Evolutionary conservation across 2,113 vertebrate species (phyloP), one percentile per base, ranked within the genome.

Genomic region (Perccottus glenii): DNA sequence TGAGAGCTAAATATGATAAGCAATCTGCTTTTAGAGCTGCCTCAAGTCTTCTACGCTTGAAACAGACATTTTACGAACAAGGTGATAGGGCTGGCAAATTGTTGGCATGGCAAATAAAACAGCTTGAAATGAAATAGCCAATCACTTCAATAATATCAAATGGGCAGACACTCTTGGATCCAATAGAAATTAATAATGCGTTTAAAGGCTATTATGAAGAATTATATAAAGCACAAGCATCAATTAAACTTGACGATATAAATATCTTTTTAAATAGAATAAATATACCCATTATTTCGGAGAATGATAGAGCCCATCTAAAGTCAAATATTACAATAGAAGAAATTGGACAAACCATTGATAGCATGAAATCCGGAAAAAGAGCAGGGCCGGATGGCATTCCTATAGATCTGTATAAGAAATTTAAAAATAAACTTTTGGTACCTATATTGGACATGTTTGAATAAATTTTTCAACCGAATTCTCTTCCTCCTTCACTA

Each of bases 51-150:
- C 60, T 53, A 27, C 32, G 43, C 9, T 9, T 46, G 9, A 60
- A 47, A 27, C 57, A 60, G 7, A 27, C 40, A 6, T 60, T 60
- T 43, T 32, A 27, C 19, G 42, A 60, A 27, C 57, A 60, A 8
- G 42, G 59, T 10, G 32, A 45, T 33, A 45, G 9, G 43, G 11
- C 27, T 60, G 58, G 43, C 59, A n/a, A n/a, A n/a, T n/a, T n/a
- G n/a, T n/a, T n/a, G n/a, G n/a, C n/a, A n/a, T 60, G 58, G 43
- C 59, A 60, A 10, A 60, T 60, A 9, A 60, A 44, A 60, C 44
- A 60, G 11, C 15, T 58, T 0, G 43, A 46, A 47, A n/a, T 19
- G n/a, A n/a, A n/a, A n/a, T n/a, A n/a, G n/a, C 9, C 43, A 46
- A 35, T 46, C 4, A 35, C 59, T 11, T 32, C 16, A 5, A 32